A percentile compares a stretch with the other conserved stretches of the same genome.
phyloP scores from a whole-genome alignment of 2,888 invertebrate genomes.

The Harmothoe impar region DNA sequence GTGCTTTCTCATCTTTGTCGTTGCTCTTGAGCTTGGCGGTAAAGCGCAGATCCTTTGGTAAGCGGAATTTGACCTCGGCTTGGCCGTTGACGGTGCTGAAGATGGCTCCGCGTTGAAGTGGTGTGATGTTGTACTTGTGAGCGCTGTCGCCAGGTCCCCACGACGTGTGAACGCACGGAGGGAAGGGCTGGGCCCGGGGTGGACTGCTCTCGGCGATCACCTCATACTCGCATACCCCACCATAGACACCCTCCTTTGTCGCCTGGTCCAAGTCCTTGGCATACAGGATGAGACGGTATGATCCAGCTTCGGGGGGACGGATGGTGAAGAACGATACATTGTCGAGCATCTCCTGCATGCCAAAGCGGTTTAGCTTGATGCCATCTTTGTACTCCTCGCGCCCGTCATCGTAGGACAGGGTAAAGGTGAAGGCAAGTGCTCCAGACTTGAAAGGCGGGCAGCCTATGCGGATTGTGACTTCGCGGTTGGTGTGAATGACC shows the following conservation, averaged over 20 bases:
- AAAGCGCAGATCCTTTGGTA: slow-evolving; percentile 81
- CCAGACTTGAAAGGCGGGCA: slow-evolving; percentile 80
- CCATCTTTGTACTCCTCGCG: slow-evolving; percentile 76
- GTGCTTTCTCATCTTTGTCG: slow-evolving; percentile 78
- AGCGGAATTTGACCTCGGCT: slow-evolving; percentile 80
- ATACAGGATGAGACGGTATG: slow-evolving; percentile 83
- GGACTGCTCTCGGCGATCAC: slow-evolving; percentile 78
- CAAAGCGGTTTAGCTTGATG: slow-evolving; percentile 80
- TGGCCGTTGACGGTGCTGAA: slow-evolving; percentile 81
- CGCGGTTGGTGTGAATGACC: slow-evolving; percentile 80
- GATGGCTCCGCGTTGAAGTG: slow-evolving; percentile 81
- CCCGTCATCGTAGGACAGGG: slow-evolving; percentile 81
- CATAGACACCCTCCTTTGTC: slow-evolving; percentile 82
- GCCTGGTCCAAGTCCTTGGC: slow-evolving; percentile 82
- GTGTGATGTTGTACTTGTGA: slow-evolving; percentile 80
- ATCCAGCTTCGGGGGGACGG: slow-evolving; percentile 80
- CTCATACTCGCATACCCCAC: slow-evolving; percentile 83
- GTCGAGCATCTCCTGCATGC: slow-evolving; percentile 82
- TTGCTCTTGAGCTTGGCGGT: slow-evolving; percentile 83
- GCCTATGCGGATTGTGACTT: slow-evolving; percentile 80
- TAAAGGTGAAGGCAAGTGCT: slow-evolving; percentile 82
- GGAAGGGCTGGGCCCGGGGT: slow-evolving; percentile 81
- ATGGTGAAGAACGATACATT: slow-evolving; percentile 82
- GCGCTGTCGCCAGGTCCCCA: slow-evolving; percentile 82
- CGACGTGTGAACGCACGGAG: slow-evolving; percentile 82